Conservation (phyloP, 2,113 vertebrate genomes). For the Chaetodon auriga region DNA sequence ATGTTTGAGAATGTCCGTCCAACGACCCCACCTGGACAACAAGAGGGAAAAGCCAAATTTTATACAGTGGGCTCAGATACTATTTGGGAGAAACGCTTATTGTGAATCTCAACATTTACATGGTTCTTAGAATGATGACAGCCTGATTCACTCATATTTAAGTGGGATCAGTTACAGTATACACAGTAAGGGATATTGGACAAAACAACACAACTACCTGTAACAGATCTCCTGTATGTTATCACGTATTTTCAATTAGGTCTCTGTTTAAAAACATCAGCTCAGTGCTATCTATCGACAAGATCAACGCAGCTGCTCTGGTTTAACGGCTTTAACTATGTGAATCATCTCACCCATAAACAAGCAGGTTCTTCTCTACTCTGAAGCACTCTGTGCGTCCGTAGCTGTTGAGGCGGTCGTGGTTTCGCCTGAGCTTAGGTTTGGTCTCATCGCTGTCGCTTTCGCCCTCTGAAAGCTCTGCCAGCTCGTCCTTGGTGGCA, state of each 20-base stretch:
- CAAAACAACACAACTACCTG: background rate
- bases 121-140: background rate
- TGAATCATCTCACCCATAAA: constrained; percentile 91
- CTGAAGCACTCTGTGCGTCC: constrained; percentile 98
- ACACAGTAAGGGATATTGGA: background rate
- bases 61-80: background rate
- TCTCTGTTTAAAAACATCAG: background rate
- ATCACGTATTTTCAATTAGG: background rate
- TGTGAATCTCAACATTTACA: background rate
- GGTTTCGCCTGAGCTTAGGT: constrained; percentile 92
- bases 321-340: background rate
- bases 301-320: background rate
- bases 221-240: background rate
- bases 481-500: constrained; percentile 96
- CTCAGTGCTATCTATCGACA: background rate
- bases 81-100: background rate
- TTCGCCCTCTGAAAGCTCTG: constrained; percentile 95
- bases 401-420: constrained; percentile 93
- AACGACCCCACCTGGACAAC: constrained; percentile 92
- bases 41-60: background rate
- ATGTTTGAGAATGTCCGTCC: constrained; percentile 96
- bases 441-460: constrained; percentile 93
- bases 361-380: constrained; percentile 97
- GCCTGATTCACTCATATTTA: background rate
- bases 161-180: background rate